Evolutionary conservation across 2,888 invertebrate species (phyloP), one percentile per base, ranked within the genome.

Genomic region (Drosophila greeni): DNA sequence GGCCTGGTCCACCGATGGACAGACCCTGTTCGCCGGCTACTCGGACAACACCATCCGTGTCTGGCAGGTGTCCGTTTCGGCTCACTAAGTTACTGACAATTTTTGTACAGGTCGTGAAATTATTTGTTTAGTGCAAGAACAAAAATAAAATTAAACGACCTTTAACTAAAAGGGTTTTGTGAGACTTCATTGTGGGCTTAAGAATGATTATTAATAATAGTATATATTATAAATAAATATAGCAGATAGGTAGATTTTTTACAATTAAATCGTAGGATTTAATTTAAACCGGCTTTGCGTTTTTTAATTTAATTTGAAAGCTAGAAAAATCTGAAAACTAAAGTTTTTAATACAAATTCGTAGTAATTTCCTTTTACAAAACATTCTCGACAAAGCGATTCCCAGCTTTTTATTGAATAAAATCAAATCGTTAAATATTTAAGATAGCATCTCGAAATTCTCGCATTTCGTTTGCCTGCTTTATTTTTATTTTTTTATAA

Each of bases 1-100:
- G 86, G 98, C 99, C 23, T 99, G 99, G 99, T 99, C 99, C 65
- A 96, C 97, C 51, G 99, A 99, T 88, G 99, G 99, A 73, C 98
- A 99, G 90, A 99, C 99, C 47, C 91, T 99, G 84, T 99, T 98
- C 88, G 98, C 98, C 87, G 98, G 99, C 65, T 99, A 99, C 90
- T 97, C 98, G 20, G 99, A 99, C 91, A 97, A 97, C 90, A 94
- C 94, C 75, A 99, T 99, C 89, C 92, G 99, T 89, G 98, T 99
- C 72, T 99, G 98, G 98, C 98, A 99, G 91, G 99, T 99, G 85
- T 95, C 95, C 80, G 93, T 95, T 78, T 93, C 94, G 74, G 93
- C 94, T 72, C 94, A 94, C 91, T 94, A 93, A 90, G 54, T 26
- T 52, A 56, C 68, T 73, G 70, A 83, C 74, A 26, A 47, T 29